phyloP scores from a whole-genome alignment of 2,888 invertebrate species.

The Dynastes hyllus region DNA sequence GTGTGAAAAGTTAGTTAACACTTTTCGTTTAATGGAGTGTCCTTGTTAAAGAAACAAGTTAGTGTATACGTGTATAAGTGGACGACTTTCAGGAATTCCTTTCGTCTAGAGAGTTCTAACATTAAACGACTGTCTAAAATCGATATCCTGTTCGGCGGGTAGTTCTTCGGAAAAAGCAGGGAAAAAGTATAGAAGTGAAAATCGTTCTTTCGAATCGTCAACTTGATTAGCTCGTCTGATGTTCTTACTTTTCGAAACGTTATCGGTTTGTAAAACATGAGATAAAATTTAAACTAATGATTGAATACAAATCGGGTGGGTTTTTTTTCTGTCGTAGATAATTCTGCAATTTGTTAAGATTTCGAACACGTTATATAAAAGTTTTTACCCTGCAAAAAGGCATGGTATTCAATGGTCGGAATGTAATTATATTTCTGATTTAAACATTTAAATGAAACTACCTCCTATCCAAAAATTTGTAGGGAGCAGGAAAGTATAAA shows the following conservation, averaged over 20 bases:
- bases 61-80: slow-evolving; percentile 14
- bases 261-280: no score
- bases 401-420: no score
- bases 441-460: no score
- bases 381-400: no score
- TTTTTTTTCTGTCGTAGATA: no score
- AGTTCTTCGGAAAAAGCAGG: not conserved
- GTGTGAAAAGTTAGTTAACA: slow-evolving; percentile 5
- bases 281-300: no score
- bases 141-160: not conserved
- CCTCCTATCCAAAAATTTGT: no score
- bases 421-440: no score
- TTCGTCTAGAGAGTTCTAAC: slow-evolving; percentile 8
- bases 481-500: no score
- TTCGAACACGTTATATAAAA: no score
- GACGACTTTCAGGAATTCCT: slow-evolving; percentile 13
- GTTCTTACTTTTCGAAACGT: not conserved
- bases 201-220: not conserved
- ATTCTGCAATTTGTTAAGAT: no score
- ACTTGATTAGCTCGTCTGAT: not conserved
- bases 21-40: slow-evolving; percentile 23
- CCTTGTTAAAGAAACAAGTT: slow-evolving; percentile 4
- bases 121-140: slow-evolving; percentile 12
- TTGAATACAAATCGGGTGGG: no score
- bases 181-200: not conserved